Evolutionary conservation across 2,888 invertebrate species (phyloP).

Genomic region (Timema cristinae): DNA sequence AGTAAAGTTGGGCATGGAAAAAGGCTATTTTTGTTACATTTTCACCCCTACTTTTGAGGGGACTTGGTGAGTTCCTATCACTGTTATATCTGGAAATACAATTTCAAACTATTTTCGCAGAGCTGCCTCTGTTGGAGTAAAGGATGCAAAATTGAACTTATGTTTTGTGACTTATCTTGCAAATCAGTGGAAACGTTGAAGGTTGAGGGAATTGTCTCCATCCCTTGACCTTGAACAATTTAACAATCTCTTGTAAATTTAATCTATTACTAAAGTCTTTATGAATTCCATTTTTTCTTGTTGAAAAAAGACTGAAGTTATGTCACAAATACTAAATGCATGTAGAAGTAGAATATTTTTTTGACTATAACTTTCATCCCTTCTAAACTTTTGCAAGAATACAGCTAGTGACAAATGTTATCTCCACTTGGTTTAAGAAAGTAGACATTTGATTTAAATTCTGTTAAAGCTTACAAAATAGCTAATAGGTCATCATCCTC

Average conservation of each 20-base stretch:
- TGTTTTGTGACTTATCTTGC: not conserved
- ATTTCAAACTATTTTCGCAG: not conserved
- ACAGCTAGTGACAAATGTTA: not conserved
- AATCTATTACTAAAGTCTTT: not conserved
- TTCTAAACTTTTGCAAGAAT: not conserved
- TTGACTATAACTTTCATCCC: not conserved
- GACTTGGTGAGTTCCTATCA: not conserved
- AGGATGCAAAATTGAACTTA: not conserved
- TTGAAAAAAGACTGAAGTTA: not conserved
- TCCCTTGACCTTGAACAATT: not conserved
- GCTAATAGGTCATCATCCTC: too few species aligned
- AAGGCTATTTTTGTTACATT: not conserved
- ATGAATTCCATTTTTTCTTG: not conserved
- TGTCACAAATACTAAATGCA: not conserved
- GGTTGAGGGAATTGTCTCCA: not conserved
- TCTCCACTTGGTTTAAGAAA: not conserved
- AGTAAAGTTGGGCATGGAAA: not conserved
- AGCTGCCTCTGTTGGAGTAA: not conserved
- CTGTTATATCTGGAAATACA: not conserved
- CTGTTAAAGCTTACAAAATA: too few species aligned
- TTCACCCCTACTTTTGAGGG: not conserved
- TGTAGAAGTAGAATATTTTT: not conserved
- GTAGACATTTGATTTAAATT: too few species aligned
- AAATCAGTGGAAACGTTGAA: not conserved
- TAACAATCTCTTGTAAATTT: not conserved